Evolutionary conservation across 92 coral and sea anemone species (phyloP).

Genomic region (Porites lobata): DNA sequence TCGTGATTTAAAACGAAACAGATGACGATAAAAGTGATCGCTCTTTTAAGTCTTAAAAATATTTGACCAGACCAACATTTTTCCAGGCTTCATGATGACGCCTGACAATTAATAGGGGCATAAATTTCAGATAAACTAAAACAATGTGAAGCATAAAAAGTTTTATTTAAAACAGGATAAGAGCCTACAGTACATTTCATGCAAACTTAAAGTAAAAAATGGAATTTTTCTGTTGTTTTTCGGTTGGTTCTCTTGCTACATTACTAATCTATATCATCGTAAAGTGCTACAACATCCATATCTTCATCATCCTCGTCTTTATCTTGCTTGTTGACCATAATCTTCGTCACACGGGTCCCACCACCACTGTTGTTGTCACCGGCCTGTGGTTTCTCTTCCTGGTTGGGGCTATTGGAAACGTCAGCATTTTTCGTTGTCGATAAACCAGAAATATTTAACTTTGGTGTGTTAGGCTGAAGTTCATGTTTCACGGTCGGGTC

Average conservation of each 20-base stretch:
- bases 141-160: no score
- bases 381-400: background rate
- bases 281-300: background rate
- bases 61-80: no score
- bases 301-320: background rate
- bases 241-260: background rate
- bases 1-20: no score
- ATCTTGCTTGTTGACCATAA: background rate
- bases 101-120: no score
- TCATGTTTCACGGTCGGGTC: background rate
- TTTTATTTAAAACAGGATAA: no score
- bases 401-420: background rate
- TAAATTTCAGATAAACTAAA: no score
- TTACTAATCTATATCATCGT: constrained; percentile 26
- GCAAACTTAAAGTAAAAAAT: background rate
- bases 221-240: background rate
- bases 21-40: no score
- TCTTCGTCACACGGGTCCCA: background rate
- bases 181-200: background rate
- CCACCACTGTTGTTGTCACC: background rate
- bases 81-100: no score
- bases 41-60: no score
- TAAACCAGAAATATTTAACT: background rate
- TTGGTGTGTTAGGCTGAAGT: background rate
- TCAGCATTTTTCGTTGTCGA: background rate